Conservation (phyloP, 1,140 invertebrate genomes). For the Zaprionus inermis region DNA sequence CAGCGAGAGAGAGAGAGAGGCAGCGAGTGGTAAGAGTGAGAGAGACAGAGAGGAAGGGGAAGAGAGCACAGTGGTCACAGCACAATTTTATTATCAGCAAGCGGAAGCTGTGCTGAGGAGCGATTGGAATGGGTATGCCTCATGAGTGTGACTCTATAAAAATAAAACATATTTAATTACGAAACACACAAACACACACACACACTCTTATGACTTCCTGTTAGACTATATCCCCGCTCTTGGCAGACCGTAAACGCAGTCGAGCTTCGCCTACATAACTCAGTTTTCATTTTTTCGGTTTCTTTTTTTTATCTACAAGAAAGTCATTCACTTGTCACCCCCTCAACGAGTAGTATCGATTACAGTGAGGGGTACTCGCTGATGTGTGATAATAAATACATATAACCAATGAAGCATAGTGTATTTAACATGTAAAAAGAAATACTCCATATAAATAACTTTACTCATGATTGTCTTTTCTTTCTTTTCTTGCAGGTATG, state of each 20-base stretch:
- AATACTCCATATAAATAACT: not conserved
- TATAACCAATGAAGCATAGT: not conserved
- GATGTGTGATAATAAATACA: slow-evolving; percentile 38
- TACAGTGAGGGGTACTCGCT: slow-evolving; percentile 31
- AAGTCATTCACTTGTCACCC: slow-evolving; percentile 43
- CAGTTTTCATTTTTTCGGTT: not conserved
- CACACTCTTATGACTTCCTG: not conserved
- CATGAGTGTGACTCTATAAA: slow-evolving; percentile 28
- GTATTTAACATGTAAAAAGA: not conserved
- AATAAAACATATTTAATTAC: slow-evolving; percentile 67
- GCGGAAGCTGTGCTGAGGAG: slow-evolving; percentile 43
- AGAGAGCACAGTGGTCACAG: not conserved
- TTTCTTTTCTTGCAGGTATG: slow-evolving; percentile 53
- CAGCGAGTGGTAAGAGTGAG: not conserved
- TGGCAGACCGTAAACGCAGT: not conserved
- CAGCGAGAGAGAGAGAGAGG: not conserved
- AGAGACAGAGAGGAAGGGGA: no score
- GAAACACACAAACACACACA: slow-evolving; percentile 41
- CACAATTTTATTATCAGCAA: slow-evolving; percentile 55
- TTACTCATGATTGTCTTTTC: slow-evolving; percentile 17
- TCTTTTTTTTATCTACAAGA: slow-evolving; percentile 24
- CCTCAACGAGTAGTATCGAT: slow-evolving; percentile 56
- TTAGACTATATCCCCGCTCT: not conserved
- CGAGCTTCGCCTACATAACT: not conserved
- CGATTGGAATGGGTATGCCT: slow-evolving; percentile 23